phyloP scores from a whole-genome alignment of 2,113 vertebrate species.

The Lagopus muta region DNA sequence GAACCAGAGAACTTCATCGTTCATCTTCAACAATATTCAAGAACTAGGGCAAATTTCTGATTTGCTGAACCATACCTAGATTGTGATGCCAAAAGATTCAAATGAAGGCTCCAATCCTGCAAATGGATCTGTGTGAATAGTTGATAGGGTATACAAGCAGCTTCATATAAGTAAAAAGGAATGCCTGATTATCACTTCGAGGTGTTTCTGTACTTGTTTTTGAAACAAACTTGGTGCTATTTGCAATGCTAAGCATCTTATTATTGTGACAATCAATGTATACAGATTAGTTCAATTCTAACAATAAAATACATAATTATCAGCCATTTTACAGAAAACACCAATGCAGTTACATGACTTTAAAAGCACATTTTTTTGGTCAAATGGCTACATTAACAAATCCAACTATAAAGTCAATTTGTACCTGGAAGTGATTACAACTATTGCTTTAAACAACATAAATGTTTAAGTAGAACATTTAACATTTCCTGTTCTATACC shows the following conservation, averaged over 20 bases:
- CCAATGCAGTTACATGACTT: background rate
- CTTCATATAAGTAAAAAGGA: slow-evolving; percentile 1
- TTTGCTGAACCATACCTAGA: slow-evolving; percentile 39
- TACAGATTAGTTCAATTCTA: background rate
- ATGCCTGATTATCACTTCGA: background rate
- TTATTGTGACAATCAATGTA: background rate
- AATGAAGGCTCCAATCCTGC: slow-evolving; percentile 66
- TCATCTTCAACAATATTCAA: slow-evolving; percentile 11
- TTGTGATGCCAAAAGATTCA: slow-evolving; percentile 46
- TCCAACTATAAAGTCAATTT: background rate
- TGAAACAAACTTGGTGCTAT: background rate
- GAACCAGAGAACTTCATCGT: background rate
- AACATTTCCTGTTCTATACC: background rate
- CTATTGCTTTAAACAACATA: background rate
- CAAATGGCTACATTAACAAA: background rate
- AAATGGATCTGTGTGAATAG: slow-evolving; percentile 51
- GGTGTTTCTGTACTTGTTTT: background rate
- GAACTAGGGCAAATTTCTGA: background rate
- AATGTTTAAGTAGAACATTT: background rate
- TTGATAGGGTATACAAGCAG: slow-evolving; percentile 43
- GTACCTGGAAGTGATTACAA: background rate
- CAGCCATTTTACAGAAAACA: slow-evolving; percentile 8
- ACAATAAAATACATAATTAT: background rate
- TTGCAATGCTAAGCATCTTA: background rate
- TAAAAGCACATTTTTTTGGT: background rate